Base-by-base conservation (phyloP, 1,140 invertebrate species). In the Bombus waltoni region DNA sequence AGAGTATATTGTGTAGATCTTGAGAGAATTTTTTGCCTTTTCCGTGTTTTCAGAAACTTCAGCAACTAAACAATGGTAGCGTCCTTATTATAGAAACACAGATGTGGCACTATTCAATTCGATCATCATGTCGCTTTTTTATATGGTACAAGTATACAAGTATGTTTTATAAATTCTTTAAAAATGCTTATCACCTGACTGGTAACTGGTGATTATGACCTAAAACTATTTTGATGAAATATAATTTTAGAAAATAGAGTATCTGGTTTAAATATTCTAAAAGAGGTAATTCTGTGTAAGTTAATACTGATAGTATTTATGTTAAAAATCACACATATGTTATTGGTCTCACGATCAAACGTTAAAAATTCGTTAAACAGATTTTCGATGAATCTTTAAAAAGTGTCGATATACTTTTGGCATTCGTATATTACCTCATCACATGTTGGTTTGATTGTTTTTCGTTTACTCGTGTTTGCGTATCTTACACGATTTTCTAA, bases 1-100 rank as follows among this genome's bases (percentile, higher is more conserved):
- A 94, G 90, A 94, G 83, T 93, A 94, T 93, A 94, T 93, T 93
- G 91, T 92, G 92, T 93, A 93, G 86, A 87, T 93, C 62, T 62
- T 57, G 47, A 28, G 42, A 75, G 44, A 81, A 66, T 65, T 40
- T 35, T 86, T 88, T 40, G 13, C 44, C 65, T 13, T 40, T 8
- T 22, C 28, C n/a, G 11, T 13, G 8, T 53, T 25, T 18, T 18
- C 3, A 15, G 22, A 47, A 40, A 22, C 22, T 25, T 68, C 42
- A 71, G 15, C 1, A 47, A 1, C 15, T 47, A 9, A 68, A 25
- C 3, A 18, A 18, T 47, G 47, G 15, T 38, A 38, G 2, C 68
- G 38, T 71, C 22, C 11, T 38, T 25, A 44, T 2, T 28, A n/a
- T 35, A 72, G 40, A 42, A 72, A 42, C 40, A 72, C 28, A 35